Conservation (phyloP, 2,797 vertebrate species). For the Manis crassicaudata region DNA sequence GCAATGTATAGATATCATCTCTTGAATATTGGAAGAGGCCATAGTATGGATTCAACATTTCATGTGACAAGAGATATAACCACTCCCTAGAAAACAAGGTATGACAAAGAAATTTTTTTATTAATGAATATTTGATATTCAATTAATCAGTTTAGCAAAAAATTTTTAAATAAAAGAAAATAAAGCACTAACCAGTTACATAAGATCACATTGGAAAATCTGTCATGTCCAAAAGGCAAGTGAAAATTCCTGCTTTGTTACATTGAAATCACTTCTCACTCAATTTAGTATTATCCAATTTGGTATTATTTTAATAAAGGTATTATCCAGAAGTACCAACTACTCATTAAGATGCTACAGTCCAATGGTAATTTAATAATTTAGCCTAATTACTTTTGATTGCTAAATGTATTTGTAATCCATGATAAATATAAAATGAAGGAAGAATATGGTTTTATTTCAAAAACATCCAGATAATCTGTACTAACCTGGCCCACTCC, state of each 20-base stretch:
- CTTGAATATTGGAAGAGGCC: conserved; percentile 99
- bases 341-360: neutral
- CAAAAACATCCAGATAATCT: neutral
- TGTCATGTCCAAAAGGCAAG: conserved; percentile 12
- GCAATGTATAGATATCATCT: conserved; percentile 98
- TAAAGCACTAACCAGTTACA: conserved; percentile 28
- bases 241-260: conserved; percentile 12
- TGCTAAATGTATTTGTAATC: conserved; percentile 27
- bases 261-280: neutral
- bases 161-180: conserved; percentile 31
- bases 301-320: neutral
- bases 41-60: conserved; percentile 99
- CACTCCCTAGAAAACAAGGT: conserved; percentile 90
- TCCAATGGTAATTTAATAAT: neutral
- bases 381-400: neutral
- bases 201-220: conserved; percentile 5
- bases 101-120: neutral
- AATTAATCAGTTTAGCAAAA: conserved; percentile 34
- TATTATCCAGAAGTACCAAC: neutral
- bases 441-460: neutral
- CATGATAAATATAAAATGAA: conserved; percentile 46
- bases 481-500: neutral
- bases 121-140: conserved; percentile 46
- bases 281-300: neutral
- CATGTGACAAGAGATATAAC: conserved; percentile 97